Evolutionary conservation across 2,797 vertebrate genomes (phyloP), one percentile per base, ranked within the genome.

Genomic region (Sebastes minor): DNA sequence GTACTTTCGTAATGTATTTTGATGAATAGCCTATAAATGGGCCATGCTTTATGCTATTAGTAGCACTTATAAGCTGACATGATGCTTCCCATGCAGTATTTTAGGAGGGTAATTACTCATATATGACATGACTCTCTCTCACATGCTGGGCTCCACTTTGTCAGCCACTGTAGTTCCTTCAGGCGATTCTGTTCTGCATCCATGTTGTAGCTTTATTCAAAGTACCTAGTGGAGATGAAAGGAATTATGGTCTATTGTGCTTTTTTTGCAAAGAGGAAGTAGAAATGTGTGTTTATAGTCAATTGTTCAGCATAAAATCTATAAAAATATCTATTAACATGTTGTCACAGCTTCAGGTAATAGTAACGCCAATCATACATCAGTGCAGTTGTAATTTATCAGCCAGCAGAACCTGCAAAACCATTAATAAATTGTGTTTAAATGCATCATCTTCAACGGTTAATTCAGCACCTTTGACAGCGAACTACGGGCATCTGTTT

Each of bases 101-200:
- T 63, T 27, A 68, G 32, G 5, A 74, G 42, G n/a, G 14, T 22
- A 62, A 62, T 76, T 74, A 74, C 20, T 74, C 63, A 72, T 23
- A 55, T 49, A n/a, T 75, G 69, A 85, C 70, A 63, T 12, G 55
- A 28, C 59, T 73, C 25, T 63, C n/a, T 76, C 23, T 56, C 20
- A 70, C 46, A 61, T 73, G 30, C 33, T 4, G 16, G 59, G 20
- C 52, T 62, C 10, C 25, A 56, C 66, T 74, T 55, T 60, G 25
- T n/a, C 32, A 65, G 16, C 6, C 7, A 7, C 18, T 28, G 1
- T n/a, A 46, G 27, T 13, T 60, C 5, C 27, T 66, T 23, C 13
- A 59, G 6, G 55, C 23, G 27, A 32, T 1, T 55, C 27, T 60
- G 55, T 20, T 62, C 62, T 56, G 38, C 49, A 49, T 20, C 46